phyloP scores from a whole-genome alignment of 2,113 vertebrate genomes.

The Bambusicola thoracicus region DNA sequence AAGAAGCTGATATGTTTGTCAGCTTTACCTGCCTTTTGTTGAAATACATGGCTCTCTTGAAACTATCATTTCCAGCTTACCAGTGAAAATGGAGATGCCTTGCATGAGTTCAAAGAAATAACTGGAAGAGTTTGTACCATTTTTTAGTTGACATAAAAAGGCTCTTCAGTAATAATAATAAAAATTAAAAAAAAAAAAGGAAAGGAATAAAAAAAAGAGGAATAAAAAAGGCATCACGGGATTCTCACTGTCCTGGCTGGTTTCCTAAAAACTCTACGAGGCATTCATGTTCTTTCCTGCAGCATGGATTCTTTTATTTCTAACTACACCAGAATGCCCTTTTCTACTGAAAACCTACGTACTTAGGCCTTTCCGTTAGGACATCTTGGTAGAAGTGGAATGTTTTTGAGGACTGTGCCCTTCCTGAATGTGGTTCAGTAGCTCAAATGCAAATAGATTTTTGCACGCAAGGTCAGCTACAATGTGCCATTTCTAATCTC shows the following conservation, averaged over 20 bases:
- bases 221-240: background rate
- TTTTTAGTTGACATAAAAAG: background rate
- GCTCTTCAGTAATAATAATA: background rate
- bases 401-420: background rate
- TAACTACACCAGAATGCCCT: background rate
- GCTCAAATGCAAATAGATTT: slow-evolving; percentile 2
- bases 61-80: background rate
- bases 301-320: background rate
- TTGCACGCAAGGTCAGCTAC: background rate
- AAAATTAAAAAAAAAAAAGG: background rate
- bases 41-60: background rate
- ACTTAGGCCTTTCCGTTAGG: background rate
- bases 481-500: background rate
- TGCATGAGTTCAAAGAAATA: background rate
- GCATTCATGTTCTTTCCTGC: background rate
- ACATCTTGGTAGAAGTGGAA: background rate
- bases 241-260: background rate
- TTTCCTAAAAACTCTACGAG: background rate
- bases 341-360: background rate
- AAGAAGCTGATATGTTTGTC: background rate
- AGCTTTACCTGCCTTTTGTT: background rate
- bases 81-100: background rate
- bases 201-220: background rate
- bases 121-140: background rate
- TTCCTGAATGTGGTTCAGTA: background rate